A percentile compares a stretch with the other conserved stretches of the same genome.
These are phyloP conservation scores for Callipepla californica DNA, from an alignment of 2,113 vertebrate genomes.

Conservation along the genomic window DNA sequence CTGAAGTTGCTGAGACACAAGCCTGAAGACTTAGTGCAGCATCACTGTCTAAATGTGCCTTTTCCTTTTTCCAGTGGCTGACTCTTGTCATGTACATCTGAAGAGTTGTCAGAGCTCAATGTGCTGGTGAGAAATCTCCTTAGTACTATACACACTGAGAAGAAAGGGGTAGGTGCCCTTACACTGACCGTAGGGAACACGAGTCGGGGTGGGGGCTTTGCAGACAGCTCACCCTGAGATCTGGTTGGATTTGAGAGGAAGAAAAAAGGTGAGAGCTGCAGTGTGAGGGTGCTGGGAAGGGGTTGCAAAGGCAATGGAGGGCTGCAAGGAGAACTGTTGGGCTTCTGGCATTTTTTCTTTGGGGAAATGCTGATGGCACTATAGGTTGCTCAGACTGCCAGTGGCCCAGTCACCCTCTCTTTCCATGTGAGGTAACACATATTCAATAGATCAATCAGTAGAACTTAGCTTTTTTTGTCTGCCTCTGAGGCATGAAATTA, in stretches of 20 bases:
- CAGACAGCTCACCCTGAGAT: background rate
- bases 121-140: slow-evolving; percentile 47
- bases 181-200: background rate
- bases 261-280: background rate
- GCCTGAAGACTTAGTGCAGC: background rate
- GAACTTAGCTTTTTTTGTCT: background rate
- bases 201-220: background rate
- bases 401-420: background rate
- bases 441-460: background rate
- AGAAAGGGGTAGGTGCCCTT: background rate
- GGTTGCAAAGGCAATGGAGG: background rate
- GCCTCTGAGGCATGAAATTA: background rate
- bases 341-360: background rate
- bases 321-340: background rate
- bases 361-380: background rate
- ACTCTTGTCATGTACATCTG: slow-evolving; percentile 71
- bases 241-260: background rate
- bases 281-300: background rate
- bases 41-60: background rate
- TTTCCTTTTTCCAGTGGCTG: slow-evolving; percentile 62
- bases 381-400: background rate
- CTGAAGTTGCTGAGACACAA: accelerated
- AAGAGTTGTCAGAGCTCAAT: background rate
- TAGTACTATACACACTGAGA: background rate
- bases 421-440: background rate